phyloP scores from a whole-genome alignment of 1,140 invertebrate genomes.

The Pogonomyrmex barbatus region DNA sequence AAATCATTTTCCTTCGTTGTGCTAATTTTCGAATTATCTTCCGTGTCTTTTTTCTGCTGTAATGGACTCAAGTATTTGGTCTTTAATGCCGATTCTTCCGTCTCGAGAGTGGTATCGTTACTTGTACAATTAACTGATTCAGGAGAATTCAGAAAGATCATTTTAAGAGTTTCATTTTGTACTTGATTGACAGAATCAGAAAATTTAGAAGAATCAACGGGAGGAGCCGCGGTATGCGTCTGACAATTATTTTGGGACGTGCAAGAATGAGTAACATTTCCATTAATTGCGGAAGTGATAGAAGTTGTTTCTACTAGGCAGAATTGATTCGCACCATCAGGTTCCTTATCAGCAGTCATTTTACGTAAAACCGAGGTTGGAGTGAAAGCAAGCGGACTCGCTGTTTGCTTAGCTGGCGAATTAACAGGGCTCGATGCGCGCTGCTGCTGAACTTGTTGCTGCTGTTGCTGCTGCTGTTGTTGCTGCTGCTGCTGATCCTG shows the following conservation, averaged over 20 bases:
- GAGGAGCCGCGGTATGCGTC: neutral
- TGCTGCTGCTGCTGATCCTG: slow-evolving; percentile 89
- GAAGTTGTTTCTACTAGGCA: slow-evolving; percentile 71
- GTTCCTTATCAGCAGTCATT: slow-evolving; percentile 96
- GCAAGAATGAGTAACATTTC: slow-evolving; percentile 50
- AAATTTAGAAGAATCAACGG: slow-evolving; percentile 35
- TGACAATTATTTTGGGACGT: slow-evolving; percentile 25
- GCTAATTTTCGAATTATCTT: slow-evolving; percentile 47
- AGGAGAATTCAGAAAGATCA: slow-evolving; percentile 42
- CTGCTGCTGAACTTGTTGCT: slow-evolving; percentile 83
- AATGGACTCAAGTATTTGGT: slow-evolving; percentile 67
- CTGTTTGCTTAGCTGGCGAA: slow-evolving; percentile 82
- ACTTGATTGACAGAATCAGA: slow-evolving; percentile 47
- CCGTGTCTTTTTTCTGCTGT: slow-evolving; percentile 38
- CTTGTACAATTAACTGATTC: slow-evolving; percentile 15
- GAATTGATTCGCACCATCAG: slow-evolving; percentile 85
- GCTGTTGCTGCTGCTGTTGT: slow-evolving; percentile 88
- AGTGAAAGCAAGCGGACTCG: slow-evolving; percentile 92
- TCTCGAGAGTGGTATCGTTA: slow-evolving; percentile 45
- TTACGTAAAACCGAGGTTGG: slow-evolving; percentile 96
- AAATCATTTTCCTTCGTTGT: slow-evolving; percentile 19
- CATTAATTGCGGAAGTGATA: slow-evolving; percentile 30
- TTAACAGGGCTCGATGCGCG: slow-evolving; percentile 83
- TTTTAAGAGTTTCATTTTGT: slow-evolving; percentile 55
- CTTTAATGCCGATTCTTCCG: slow-evolving; percentile 74